Base-by-base conservation (phyloP, 2,797 vertebrate species). In the Discoglossus pictus region DNA sequence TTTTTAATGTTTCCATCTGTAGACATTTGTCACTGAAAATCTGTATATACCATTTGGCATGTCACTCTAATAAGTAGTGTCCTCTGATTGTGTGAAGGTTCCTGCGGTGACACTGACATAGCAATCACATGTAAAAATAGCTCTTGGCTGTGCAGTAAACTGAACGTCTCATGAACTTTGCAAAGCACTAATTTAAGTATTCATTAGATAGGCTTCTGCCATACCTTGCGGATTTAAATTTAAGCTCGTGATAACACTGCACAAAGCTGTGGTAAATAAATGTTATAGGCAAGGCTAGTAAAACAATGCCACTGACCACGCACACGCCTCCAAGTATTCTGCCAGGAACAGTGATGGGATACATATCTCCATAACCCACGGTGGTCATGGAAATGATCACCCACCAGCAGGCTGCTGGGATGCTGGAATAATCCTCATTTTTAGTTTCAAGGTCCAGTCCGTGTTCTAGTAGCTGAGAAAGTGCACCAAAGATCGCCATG, bases 311-410 rank as follows among this genome's bases (percentile, higher is more conserved):
- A 61, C 97, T 99, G 80, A 99, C 96, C 61, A 99, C 97, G 64
- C 97, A 99, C 80, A 99, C 92, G 15, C 97, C 97, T 73, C 97
- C 97, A 12, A 99, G 93, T 81, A 99, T 90, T 75, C 96, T 92
- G 68, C 97, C 97, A 23, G 95, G 94, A 58, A 95, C 61, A 13
- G 96, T 98, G 87, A 99, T 90, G 21, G 97, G 97, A 79, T 98
- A 99, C 85, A 99, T 95, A 73, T 99, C 97, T 73, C 97, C 97
- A 47, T 99, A 99, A 73, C 97, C 97, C 76, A 99, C 97, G 0
- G 97, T 99, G 65, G 97, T 99, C 97, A 99, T 99, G 46, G 97
- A 99, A 87, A 99, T 99, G 84, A 99, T 99, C 82, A 99, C 97
- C 97, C 97, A 99, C 97, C 97, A 99, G 80, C 96, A 97, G 71